Conservation (phyloP, 2,888 invertebrate species). For the Aelia acuminata region DNA sequence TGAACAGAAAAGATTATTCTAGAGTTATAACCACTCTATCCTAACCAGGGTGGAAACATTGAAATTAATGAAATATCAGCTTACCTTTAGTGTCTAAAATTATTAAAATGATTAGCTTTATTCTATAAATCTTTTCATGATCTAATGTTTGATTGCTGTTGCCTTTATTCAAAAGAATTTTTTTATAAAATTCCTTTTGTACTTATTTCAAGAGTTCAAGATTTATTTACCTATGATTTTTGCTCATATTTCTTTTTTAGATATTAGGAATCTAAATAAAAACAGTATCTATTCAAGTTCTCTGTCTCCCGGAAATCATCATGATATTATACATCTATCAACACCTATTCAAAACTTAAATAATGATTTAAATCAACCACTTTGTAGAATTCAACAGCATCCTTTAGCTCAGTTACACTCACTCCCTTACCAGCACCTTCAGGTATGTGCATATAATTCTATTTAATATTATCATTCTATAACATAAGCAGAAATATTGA, state of each 20-base stretch:
- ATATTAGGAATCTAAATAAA: slow-evolving; percentile 20
- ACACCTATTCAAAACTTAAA: slow-evolving; percentile 62
- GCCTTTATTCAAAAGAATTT: background rate
- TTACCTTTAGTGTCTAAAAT: no score
- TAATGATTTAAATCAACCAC: slow-evolving; percentile 52
- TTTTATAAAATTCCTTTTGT: background rate
- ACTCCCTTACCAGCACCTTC: slow-evolving; percentile 63
- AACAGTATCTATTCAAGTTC: slow-evolving; percentile 56
- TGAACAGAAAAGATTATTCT: no score
- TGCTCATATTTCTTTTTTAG: background rate
- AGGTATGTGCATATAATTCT: slow-evolving; percentile 6
- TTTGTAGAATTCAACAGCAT: slow-evolving; percentile 62
- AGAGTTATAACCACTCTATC: no score
- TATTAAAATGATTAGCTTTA: no score
- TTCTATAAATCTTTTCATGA: no score
- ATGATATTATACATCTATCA: slow-evolving; percentile 63
- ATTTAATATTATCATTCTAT: background rate
- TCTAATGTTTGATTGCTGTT: background rate
- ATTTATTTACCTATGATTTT: background rate
- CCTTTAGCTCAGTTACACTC: slow-evolving; percentile 63
- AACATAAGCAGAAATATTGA: background rate
- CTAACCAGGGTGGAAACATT: no score
- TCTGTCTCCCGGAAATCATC: slow-evolving; percentile 59
- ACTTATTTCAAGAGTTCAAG: background rate
- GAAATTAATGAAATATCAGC: no score